These are phyloP conservation scores for Dermolepida albohirtum DNA, from an alignment of 2,888 invertebrate species.

Conservation along the genomic window DNA sequence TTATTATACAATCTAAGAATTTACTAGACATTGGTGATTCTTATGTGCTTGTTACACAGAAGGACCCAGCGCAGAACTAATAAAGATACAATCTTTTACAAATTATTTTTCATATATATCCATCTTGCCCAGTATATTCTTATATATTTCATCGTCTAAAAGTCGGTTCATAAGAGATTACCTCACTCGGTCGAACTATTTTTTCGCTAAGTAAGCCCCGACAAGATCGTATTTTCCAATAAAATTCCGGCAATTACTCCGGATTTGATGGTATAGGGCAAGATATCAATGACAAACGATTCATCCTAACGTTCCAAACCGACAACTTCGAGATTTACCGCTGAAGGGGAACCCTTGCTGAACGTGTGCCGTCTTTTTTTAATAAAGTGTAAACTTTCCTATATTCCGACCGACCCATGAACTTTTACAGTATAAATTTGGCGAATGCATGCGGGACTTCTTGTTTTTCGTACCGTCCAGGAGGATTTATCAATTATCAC, in stretches of 20 bases:
- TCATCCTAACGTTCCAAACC: slow-evolving; percentile 10
- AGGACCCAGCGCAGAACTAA: too few species aligned
- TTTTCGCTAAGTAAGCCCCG: slow-evolving; percentile 1
- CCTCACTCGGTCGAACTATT: neutral
- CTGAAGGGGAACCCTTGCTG: neutral
- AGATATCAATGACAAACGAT: slow-evolving; percentile 62
- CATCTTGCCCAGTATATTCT: too few species aligned
- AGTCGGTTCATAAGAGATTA: slow-evolving; percentile 9
- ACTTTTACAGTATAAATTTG: too few species aligned
- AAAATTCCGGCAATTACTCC: slow-evolving; percentile 57
- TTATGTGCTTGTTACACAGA: too few species aligned
- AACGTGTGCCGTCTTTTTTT: slow-evolving; percentile 1
- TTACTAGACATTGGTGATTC: too few species aligned
- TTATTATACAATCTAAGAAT: too few species aligned
- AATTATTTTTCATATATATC: too few species aligned
- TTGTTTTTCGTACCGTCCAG: too few species aligned
- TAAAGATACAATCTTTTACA: too few species aligned
- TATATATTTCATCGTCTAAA: neutral
- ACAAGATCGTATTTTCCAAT: slow-evolving; percentile 47
- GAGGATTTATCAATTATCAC: too few species aligned
- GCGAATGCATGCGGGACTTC: too few species aligned
- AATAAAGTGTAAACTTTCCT: slow-evolving; percentile 12
- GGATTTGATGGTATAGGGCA: slow-evolving; percentile 57
- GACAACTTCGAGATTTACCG: slow-evolving; percentile 7
- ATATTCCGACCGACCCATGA: too few species aligned